Evolutionary conservation across 1,140 invertebrate species (phyloP), one percentile per base, ranked within the genome.

Genomic region (Camponotus pennsylvanicus): DNA sequence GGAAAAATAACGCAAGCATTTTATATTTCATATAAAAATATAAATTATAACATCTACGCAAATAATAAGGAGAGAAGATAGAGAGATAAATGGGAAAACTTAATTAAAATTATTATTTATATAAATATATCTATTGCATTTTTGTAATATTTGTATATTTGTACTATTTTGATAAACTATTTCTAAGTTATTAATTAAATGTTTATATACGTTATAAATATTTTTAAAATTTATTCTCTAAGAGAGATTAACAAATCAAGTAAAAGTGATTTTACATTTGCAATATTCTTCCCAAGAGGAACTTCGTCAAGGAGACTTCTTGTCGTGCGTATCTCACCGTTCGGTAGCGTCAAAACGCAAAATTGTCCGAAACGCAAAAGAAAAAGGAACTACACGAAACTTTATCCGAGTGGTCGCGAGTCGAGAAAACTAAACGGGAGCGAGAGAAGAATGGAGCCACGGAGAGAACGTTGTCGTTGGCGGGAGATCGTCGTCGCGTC

Each of bases 401-500:
- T 89, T 89, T 77, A 45, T 45, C n/a, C 18, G 13, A 42, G n/a
- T 40, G 32, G 9, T 42, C 13, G 27, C 73, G 70, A 55, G 76
- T 13, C 32, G 42, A 9, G 40, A 42, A 32, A 70, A 18, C 69
- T 61, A 73, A 83, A 49, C 57, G 49, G 37, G 37, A 42, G 66
- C 18, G 21, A 27, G 45, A 52, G 59, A 73, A 76, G 84, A 86
- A 85, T 85, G 61, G 73, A 64, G 32, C 34, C 32, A 55, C 40
- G 57, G 13, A 76, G 13, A 76, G 57, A 69, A 59, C 8, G 7
- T 49, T 64, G 61, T 78, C 18, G 55, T 78, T 55, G 49, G 37
- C 27, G 21, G 34, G 32, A 49, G 55, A 75, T 82, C 59, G 70
- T 59, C 49, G 85, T 59, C 61, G 85, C 91, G 86, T 90, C 88